These are phyloP conservation scores for Lagopus muta DNA, from an alignment of 2,113 vertebrate species.

Conservation along the genomic window DNA sequence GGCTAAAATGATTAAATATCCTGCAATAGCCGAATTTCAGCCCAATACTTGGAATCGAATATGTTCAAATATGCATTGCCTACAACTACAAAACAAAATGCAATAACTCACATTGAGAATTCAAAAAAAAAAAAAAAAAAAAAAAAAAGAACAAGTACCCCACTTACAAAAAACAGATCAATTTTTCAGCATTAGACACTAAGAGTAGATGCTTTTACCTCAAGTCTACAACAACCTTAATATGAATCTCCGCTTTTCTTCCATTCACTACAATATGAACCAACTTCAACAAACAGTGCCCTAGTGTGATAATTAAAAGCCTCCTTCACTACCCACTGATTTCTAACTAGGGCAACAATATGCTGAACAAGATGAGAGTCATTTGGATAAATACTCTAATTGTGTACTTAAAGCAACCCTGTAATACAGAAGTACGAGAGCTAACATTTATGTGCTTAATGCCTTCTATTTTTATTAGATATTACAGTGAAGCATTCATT, in stretches of 20 bases:
- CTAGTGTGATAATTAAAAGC: conserved; percentile 9
- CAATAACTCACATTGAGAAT: not conserved
- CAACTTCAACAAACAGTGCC: not conserved
- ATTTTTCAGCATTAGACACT: not conserved
- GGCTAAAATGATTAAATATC: not conserved
- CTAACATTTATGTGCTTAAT: not conserved
- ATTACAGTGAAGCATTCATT: not conserved
- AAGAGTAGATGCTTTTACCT: not conserved
- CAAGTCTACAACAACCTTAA: not conserved
- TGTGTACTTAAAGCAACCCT: not conserved
- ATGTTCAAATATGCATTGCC: not conserved
- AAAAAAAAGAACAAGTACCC: not conserved
- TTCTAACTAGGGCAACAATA: conserved; percentile 8
- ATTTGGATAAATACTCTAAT: not conserved
- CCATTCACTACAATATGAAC: not conserved
- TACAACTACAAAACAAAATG: not conserved
- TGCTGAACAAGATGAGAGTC: not conserved
- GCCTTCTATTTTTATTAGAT: not conserved
- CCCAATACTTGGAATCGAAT: not conserved
- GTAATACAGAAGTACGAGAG: not conserved
- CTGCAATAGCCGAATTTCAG: not conserved
- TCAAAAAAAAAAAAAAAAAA: not conserved
- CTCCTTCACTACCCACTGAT: not conserved
- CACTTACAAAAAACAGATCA: not conserved
- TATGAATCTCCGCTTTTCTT: not conserved